Conservation (phyloP, 2,113 vertebrate genomes). For the Neotoma lepida region DNA sequence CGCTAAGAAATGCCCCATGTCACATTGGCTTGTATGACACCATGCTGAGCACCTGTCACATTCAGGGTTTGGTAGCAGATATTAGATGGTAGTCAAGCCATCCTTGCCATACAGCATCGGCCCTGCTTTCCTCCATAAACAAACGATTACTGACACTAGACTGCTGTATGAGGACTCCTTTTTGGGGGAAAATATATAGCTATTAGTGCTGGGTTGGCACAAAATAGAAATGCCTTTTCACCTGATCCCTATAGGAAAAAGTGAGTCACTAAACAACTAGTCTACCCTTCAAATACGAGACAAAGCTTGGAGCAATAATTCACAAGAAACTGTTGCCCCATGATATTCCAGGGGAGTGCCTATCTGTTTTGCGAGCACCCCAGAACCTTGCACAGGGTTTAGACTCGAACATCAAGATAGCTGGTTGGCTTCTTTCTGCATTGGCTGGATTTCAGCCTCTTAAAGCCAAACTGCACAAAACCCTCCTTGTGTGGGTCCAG, state of each 20-base stretch:
- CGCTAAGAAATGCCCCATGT: background rate
- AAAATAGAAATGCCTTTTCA: background rate
- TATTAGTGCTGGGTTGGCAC: background rate
- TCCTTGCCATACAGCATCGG: background rate
- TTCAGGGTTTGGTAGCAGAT: background rate
- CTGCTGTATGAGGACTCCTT: background rate
- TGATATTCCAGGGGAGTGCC: background rate
- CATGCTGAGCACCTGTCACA: background rate
- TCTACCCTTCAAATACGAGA: background rate
- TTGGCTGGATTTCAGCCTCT: background rate
- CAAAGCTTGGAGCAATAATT: background rate
- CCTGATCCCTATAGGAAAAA: background rate
- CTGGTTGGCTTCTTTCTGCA: background rate
- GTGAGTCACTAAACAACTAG: background rate
- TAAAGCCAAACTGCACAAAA: slow-evolving; percentile 37
- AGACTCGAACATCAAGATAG: background rate
- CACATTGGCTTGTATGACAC: background rate
- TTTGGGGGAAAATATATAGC: background rate
- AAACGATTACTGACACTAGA: background rate
- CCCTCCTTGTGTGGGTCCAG: background rate
- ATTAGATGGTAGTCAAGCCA: background rate
- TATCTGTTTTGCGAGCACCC: background rate
- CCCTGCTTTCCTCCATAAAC: background rate
- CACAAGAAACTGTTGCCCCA: fast-evolving
- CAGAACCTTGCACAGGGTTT: background rate